Evolutionary conservation across 2,113 vertebrate species (phyloP), one percentile per base, ranked within the genome.

Genomic region (Orcinus orca): DNA sequence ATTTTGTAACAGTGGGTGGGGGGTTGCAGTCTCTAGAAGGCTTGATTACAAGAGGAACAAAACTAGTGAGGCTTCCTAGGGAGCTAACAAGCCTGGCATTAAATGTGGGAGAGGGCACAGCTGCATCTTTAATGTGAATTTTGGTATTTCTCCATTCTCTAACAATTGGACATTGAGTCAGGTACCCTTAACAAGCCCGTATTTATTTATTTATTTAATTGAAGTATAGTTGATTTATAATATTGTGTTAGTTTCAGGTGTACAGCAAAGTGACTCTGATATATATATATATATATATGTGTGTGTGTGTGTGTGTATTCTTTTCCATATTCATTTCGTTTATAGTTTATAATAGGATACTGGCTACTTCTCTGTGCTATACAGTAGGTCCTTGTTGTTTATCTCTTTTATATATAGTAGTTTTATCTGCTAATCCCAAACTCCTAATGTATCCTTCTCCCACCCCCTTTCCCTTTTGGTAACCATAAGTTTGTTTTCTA

Each of bases 1-100:
- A 8, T n/a, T 60, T 33, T 23, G 20, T 8, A 5, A n/a, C 8
- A 0, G 14, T n/a, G 21, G 33, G 3, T 29, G 4, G 5, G 50
- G 50, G 0, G 10, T 62, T 9, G 1, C 14, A 6, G 36, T n/a
- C 67, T 90, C 60, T 55, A 36, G 21, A 74, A 81, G 26, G 21
- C 44, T 90, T 41, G 41, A 70, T 67, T 10, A 41, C 13, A 76
- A 90, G 10, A 63, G 29, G 20, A 13, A 36, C 15, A 81, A 47
- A 60, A 73, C 15, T n/a, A 5, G 25, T 2, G 21, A 50, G 47
- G 65, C 53, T 68, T 73, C 11, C 62, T 38, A 55, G 31, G 74
- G 41, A 70, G 41, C 38, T 50, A 55, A 65, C 29, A 47, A 81
- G 9, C 6, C 53, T 71, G 82, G 15, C 5, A 8, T 31, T 13